Evolutionary conservation across 2,797 vertebrate species (phyloP).

Genomic region (Champsocephalus gunnari): DNA sequence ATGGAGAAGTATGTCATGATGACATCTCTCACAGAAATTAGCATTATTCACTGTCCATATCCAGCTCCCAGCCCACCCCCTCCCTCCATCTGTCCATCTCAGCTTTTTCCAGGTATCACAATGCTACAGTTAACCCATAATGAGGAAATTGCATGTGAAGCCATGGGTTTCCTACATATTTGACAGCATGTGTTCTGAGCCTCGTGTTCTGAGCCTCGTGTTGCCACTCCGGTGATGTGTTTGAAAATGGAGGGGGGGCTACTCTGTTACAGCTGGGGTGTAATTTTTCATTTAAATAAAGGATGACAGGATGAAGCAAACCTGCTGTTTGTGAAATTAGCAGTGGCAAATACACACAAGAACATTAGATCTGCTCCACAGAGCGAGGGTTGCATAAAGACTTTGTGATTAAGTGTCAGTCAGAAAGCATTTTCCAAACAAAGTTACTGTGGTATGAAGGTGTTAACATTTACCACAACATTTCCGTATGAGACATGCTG

Average conservation of each 20-base stretch:
- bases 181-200: conserved; percentile 59
- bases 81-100: conserved; percentile 43
- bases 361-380: conserved; percentile 35
- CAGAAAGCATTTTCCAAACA: conserved; percentile 18
- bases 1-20: conserved; percentile 57
- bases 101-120: conserved; percentile 35
- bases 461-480: conserved; percentile 55
- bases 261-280: conserved; percentile 60
- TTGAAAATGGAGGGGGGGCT: conserved; percentile 26
- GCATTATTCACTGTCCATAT: conserved; percentile 40
- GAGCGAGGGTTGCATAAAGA: conserved; percentile 20
- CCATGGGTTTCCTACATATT: conserved; percentile 36
- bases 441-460: conserved; percentile 39
- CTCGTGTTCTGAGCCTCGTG: conserved; percentile 30
- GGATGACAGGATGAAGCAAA: conserved; percentile 46
- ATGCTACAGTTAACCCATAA: not conserved
- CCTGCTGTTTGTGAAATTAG: conserved; percentile 71
- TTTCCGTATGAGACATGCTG: conserved; percentile 49
- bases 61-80: conserved; percentile 8
- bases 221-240: conserved; percentile 45
- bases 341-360: conserved; percentile 34
- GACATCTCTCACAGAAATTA: conserved; percentile 55
- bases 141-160: too few species aligned
- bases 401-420: conserved; percentile 42
- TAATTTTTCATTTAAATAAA: conserved; percentile 78